Conservation (phyloP, 2,797 vertebrate species). For the Todus mexicanus region DNA sequence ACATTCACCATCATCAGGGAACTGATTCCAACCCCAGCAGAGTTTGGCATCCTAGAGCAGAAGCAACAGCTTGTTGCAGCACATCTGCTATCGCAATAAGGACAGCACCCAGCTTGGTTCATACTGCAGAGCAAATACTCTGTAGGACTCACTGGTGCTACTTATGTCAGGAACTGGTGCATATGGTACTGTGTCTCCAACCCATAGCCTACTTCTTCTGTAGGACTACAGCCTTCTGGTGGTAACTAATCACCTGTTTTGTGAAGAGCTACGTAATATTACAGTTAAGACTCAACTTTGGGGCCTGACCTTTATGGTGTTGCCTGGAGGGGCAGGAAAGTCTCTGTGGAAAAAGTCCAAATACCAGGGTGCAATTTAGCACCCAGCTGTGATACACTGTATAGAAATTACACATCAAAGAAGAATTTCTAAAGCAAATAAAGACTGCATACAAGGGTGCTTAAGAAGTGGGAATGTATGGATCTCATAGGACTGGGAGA, state of each 20-base stretch:
- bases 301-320: not conserved
- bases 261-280: not conserved
- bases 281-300: not conserved
- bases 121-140: not conserved
- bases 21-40: not conserved
- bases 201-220: not conserved
- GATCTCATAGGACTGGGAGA: not conserved
- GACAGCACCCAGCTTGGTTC: not conserved
- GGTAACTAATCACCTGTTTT: not conserved
- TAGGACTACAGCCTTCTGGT: slow-evolving; percentile 30
- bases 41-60: not conserved
- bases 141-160: not conserved
- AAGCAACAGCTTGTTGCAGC: not conserved
- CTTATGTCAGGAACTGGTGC: not conserved
- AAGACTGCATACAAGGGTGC: not conserved
- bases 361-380: not conserved
- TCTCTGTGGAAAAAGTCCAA: not conserved
- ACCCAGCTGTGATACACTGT: not conserved
- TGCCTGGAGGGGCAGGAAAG: not conserved
- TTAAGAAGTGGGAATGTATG: not conserved
- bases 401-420: not conserved
- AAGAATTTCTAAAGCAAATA: not conserved
- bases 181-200: not conserved
- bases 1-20: accelerated
- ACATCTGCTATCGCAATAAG: accelerated